Percentiles rank a stretch among this genome's conserved stretches.
phyloP scores from a whole-genome alignment of 2,797 vertebrate species.

The Mico argentatus region DNA sequence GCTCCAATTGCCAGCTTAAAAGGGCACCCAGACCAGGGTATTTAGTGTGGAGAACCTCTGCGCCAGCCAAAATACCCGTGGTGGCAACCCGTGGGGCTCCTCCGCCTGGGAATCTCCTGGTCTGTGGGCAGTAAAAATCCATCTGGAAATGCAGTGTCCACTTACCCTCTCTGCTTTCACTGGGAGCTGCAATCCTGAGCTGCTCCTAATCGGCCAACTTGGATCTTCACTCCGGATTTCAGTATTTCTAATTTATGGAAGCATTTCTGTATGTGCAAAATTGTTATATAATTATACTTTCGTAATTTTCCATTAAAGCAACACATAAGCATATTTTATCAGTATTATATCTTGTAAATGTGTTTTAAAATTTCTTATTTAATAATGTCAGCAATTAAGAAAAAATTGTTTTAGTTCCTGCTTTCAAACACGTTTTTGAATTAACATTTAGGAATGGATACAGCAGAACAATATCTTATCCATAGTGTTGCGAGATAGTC shows the following conservation, averaged over 20 bases:
- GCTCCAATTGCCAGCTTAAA: too few species aligned
- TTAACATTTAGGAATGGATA: slow-evolving; percentile 95
- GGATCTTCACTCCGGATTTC: neutral
- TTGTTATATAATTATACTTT: slow-evolving; percentile 21
- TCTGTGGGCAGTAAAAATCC: too few species aligned
- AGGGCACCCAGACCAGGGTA: too few species aligned
- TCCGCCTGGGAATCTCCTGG: too few species aligned
- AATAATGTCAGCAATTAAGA: neutral
- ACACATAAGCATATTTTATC: neutral
- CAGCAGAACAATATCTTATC: slow-evolving; percentile 99
- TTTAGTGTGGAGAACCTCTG: too few species aligned
- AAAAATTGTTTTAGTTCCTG: neutral
- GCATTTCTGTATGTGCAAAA: slow-evolving; percentile 20
- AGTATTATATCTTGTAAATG: neutral
- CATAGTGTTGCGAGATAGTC: slow-evolving; percentile 97
- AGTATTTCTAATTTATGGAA: slow-evolving; percentile 28
- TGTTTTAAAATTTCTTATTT: neutral
- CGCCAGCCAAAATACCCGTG: too few species aligned
- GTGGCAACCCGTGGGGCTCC: too few species aligned
- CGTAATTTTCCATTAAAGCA: neutral
- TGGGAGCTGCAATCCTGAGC: too few species aligned
- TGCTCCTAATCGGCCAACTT: too few species aligned
- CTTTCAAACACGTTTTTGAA: slow-evolving; percentile 56
- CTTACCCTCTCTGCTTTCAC: too few species aligned
- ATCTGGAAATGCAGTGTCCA: too few species aligned